phyloP scores from a whole-genome alignment of 2,113 vertebrate species.

The Takifugu flavidus region DNA sequence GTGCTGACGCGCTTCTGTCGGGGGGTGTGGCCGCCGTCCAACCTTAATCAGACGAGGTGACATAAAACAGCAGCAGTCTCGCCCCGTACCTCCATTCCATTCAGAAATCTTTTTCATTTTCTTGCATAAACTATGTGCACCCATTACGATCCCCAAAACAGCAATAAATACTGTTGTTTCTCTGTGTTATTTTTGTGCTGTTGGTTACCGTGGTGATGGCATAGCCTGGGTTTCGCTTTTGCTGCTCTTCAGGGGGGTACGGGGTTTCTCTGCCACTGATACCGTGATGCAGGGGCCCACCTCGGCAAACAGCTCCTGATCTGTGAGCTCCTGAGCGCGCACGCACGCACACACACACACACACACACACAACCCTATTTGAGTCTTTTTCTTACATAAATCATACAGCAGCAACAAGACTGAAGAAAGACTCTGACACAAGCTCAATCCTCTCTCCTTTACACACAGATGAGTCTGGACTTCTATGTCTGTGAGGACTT shows the following conservation, averaged over 20 bases:
- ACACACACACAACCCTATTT: background rate
- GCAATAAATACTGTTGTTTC: no score
- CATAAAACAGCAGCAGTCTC: background rate
- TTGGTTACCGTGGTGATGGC: conserved; percentile 79
- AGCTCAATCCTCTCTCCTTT: conserved; percentile 9
- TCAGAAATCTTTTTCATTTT: no score
- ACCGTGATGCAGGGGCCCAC: conserved; percentile 76
- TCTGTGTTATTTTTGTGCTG: background rate
- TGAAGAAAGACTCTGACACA: background rate
- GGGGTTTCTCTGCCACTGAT: conserved; percentile 83
- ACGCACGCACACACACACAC: conserved; percentile 36
- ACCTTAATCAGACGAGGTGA: conserved; percentile 49
- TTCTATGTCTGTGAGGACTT: no score
- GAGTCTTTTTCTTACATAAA: no score
- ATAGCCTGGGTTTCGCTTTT: conserved; percentile 78
- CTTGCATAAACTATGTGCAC: no score
- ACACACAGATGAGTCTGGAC: background rate
- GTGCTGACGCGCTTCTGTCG: conserved; percentile 82
- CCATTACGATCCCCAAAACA: no score
- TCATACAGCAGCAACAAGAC: background rate
- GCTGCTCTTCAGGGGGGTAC: conserved; percentile 82
- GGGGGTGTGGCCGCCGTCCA: conserved; percentile 81
- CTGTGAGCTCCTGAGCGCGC: conserved; percentile 76
- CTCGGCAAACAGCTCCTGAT: conserved; percentile 81
- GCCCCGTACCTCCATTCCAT: no score